Conservation (phyloP, 2,113 vertebrate genomes). For the Petrocephalus microphthalmus region DNA sequence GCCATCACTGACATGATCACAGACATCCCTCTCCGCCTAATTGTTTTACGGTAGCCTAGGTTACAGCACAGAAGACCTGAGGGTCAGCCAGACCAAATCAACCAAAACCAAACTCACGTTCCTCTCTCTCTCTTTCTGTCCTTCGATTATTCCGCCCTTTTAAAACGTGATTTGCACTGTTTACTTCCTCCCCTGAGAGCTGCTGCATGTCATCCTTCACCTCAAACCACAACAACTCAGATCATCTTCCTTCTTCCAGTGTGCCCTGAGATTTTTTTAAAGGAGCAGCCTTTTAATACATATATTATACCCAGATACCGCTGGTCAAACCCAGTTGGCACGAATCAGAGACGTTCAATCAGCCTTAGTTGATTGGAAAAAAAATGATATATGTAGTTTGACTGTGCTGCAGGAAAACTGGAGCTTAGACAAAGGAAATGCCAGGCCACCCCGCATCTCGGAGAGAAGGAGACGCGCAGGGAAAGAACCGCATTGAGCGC, state of each 20-base stretch:
- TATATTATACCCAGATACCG: neutral
- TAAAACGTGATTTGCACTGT: constrained; percentile 15
- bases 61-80: neutral
- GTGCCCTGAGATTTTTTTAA: neutral
- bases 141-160: neutral
- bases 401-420: neutral
- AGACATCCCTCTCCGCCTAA: neutral
- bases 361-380: neutral
- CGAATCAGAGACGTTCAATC: neutral
- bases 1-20: neutral
- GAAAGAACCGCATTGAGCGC: neutral
- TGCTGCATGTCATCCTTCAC: neutral
- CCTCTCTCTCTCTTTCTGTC: neutral
- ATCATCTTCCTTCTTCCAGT: neutral
- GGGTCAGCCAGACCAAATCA: constrained; percentile 6
- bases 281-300: neutral
- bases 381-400: neutral
- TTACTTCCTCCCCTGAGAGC: neutral
- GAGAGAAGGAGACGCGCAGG: too few species aligned
- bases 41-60: constrained; percentile 6
- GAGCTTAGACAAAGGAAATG: too few species aligned
- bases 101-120: neutral
- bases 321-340: too few species aligned
- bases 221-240: neutral
- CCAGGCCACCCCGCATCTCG: neutral